Base-by-base conservation (phyloP, 92 coral and sea anemone species). In the Desmophyllum pertusum region DNA sequence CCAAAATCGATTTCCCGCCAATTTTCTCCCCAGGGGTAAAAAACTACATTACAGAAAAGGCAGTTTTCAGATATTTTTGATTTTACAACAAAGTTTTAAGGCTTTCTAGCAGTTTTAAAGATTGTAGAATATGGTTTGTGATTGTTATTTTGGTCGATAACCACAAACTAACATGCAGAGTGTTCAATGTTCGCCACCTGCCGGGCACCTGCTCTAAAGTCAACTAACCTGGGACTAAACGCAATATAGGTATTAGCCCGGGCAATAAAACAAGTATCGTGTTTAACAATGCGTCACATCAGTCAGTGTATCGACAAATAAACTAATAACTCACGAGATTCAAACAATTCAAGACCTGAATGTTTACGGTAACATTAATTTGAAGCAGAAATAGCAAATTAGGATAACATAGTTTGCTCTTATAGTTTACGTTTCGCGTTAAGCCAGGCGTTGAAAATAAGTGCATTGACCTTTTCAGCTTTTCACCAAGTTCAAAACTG, bases 161-260 rank as follows among this genome's bases (percentile, higher is more conserved):
- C 40, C 87, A 50, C 75, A 35, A 37, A 73, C 75, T 74, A 74
- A 83, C 87, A 83, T 83, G 50, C 87, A 30, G 87, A 83, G 57
- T 76, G 81, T 73, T 52, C 45, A 46, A 0, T 30, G 27, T 30
- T 65, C 18, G 21, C 81, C 81, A 83, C 87, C 87, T 30, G 87
- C 48, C 0, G 39, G 81, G 37, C 80, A 73, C 87, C 81, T 33
- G 81, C 33, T 38, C 50, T 18, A 76, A 51, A 35, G 66, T 83
- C 80, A 83, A 62, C 68, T 29, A 62, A n/a, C 87, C 87, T 73
- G 78, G 85, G 85, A 50, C 70, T 30, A 50, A 41, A 80, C 38
- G 53, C 61, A 29, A 30, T 45, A 35, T 30, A 21, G 83, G 45
- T 79, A 63, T 30, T 33, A 62, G 40, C 53, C 35, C 41, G 74